Evolutionary conservation across 2,888 invertebrate genomes (phyloP), one percentile per base, ranked within the genome.

Genomic region (Ophraella communa): DNA sequence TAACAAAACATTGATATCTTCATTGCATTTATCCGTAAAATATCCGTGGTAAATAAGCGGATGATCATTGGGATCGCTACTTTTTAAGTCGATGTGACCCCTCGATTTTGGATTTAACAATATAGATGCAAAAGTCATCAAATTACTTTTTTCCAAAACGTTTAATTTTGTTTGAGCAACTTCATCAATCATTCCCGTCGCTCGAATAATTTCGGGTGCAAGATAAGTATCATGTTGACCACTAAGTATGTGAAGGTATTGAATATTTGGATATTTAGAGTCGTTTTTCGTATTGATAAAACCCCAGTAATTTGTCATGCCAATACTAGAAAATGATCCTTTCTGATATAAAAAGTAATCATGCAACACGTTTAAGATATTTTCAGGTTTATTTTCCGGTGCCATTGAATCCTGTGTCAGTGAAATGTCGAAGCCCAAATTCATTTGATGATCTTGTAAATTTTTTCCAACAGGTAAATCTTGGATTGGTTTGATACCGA

Each of bases 31-130:
- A 18, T 88, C 84, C 0, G 82, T 77, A 23, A 91, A 84, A 77
- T 90, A 91, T 73, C 89, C 89, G 1, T 89, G 83, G 71, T 87
- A 82, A 49, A 91, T 87, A 21, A 84, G 72, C 0, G 91, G 90
- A 57, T 85, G 81, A 4, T 88, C 86, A 23, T 81, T 77, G 0
- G 89, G 88, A 76, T 90, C 78, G 0, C 78, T 79, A 0, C 86
- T 85, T 44, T 78, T 78, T 11, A 92, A 77, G 62, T 82, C 80
- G 3, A 92, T 75, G 63, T 77, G 77, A n/a, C 89, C 89, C 47
- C 81, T 83, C 0, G 87, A 87, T 77, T 85, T 83, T 0, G 86
- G 86, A 44, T 75, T 76, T 1, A 76, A 56, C 8, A 78, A n/a
- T 2, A 66, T 65, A 10, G 72, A 66, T 18, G 58, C 8, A 3